Evolutionary conservation across 2,113 vertebrate genomes (phyloP), one percentile per base, ranked within the genome.

Genomic region (Nothocercus julius): DNA sequence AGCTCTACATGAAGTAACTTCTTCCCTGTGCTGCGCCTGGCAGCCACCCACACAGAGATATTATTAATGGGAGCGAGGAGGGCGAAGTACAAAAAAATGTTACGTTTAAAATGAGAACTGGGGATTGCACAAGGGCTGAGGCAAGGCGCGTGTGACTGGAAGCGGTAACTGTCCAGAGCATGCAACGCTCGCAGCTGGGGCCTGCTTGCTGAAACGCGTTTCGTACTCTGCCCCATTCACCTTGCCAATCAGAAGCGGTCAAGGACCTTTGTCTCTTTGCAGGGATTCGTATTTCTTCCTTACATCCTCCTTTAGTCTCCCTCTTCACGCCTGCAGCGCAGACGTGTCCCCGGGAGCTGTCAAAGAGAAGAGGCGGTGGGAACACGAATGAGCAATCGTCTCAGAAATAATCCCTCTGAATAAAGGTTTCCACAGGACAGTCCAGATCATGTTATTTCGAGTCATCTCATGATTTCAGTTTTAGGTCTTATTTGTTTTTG

Each of bases 81-180:
- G 45, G 85, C 92, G 88, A 95, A 96, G 76, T 94, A 93, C 44
- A 64, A 85, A 83, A 59, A 95, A 91, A 76, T 85, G n/a, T 66
- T 82, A 87, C 14, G 2, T 84, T 96, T 93, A 85, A 96, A 97
- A 95, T 85, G 91, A 92, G 90, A 96, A 93, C 92, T 89, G 54
- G 28, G 69, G 83, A 73, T 94, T 95, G 62, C 93, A 80, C 93
- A 97, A 95, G 75, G 89, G 82, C 92, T 88, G 84, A 95, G 85
- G 82, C 87, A 94, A 90, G 91, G 49, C 51, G 38, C 91, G 93
- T 95, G 86, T 90, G 91, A 93, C 91, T 94, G 80, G 58, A 92
- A 93, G 56, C 82, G 80, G 62, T 94, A 93, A 95, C 95, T 90
- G 85, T 83, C 88, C 74, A 74, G 86, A 82, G 40, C 1, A 0